These are phyloP conservation scores for Busseola fusca DNA, from an alignment of 2,888 invertebrate genomes.

Conservation along the genomic window DNA sequence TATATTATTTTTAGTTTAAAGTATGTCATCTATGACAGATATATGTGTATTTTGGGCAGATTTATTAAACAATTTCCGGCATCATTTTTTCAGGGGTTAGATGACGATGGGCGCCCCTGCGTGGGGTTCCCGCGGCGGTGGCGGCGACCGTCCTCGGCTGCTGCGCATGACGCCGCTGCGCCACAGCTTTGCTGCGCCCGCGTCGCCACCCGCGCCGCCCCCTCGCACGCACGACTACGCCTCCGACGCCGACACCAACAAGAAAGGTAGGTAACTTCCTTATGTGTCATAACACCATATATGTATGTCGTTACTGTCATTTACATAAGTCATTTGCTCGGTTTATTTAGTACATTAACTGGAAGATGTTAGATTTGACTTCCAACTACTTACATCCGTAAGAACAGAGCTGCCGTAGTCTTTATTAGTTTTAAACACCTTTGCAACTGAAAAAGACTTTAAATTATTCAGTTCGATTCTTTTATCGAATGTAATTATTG, in stretches of 20 bases:
- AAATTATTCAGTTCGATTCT: neutral
- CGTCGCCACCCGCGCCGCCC: slow-evolving; percentile 82
- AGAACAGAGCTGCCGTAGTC: neutral
- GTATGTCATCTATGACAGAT: neutral
- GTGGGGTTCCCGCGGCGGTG: slow-evolving; percentile 85
- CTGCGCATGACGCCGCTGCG: slow-evolving; percentile 89
- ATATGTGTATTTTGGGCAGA: slow-evolving; percentile 14
- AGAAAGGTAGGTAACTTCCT: slow-evolving; percentile 88
- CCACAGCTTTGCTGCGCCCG: slow-evolving; percentile 89
- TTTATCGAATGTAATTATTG: slow-evolving; percentile 5
- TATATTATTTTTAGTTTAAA: neutral
- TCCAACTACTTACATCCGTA: slow-evolving; percentile 4
- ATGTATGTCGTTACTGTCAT: slow-evolving; percentile 26
- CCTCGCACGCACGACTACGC: slow-evolving; percentile 85
- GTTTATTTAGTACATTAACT: slow-evolving; percentile 42
- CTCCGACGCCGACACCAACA: slow-evolving; percentile 90
- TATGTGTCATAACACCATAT: slow-evolving; percentile 40
- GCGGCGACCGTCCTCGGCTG: slow-evolving; percentile 87
- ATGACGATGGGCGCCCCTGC: slow-evolving; percentile 84
- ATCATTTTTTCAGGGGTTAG: slow-evolving; percentile 60
- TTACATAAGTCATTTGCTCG: slow-evolving; percentile 25
- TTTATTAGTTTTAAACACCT: neutral
- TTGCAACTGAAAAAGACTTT: neutral
- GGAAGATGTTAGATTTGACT: slow-evolving; percentile 30
- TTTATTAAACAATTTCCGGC: neutral